Evolutionary conservation across 2,888 invertebrate species (phyloP), one percentile per base, ranked within the genome.

Genomic region (Rhorus exstirpatorius): DNA sequence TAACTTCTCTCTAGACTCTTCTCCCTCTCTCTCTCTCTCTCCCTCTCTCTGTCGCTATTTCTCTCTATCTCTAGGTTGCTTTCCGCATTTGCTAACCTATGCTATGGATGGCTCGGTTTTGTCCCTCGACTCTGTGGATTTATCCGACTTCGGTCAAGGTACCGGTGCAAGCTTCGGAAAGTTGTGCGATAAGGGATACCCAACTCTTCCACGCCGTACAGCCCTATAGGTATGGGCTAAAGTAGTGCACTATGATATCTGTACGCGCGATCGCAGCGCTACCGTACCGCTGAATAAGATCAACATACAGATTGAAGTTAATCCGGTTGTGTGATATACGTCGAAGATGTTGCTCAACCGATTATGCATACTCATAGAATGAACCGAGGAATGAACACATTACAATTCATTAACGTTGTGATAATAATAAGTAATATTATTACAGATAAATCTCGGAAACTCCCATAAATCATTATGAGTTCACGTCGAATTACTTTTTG

Each of bases 61-160:
- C 17, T 21, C 35, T 44, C 55, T 46, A 19, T 51, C 49, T 24
- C 26, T 10, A 14, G 10, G 24, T 63, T n/a, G 51, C 53, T 46
- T 55, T 60, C 46, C 44, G 46, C 14, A 55, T 60, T 24, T 58
- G 14, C 49, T 49, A 41, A 41, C 68, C 3, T 14, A 19, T 21
- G 2, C 21, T 51, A 8, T 51, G 38, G 68, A 67, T 60, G 49
- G 58, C 24, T 51, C 38, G 67, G 76, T 76, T 68, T 76, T 60
- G 67, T 76, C 67, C 38, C 76, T 75, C 24, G 55, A 31, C 67
- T 76, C 76, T 68, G 68, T 68, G 35, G 67, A 76, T 76, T 76
- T 76, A 76, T 68, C 76, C 49, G 67, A 68, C 76, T 68, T 67
- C 60, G 67, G 76, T 76, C 76, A 76, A 76, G 67, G 41, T 65